Percentiles rank a stretch among this genome's conserved stretches.
phyloP scores from a whole-genome alignment of 2,797 vertebrate species.

The Coregonus suidteri region DNA sequence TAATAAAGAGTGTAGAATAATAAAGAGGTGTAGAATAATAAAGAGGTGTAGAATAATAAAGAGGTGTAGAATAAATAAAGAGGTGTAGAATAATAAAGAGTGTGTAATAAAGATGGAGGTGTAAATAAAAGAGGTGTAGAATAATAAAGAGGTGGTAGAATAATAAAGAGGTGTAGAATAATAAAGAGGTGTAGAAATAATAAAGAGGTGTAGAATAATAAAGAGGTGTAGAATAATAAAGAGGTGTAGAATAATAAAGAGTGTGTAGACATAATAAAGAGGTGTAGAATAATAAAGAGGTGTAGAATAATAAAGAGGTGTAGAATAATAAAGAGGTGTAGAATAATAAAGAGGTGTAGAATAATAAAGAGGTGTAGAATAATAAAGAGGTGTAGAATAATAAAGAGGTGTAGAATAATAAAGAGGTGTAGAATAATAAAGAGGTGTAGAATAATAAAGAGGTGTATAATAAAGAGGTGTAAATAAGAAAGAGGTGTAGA shows the following conservation, averaged over 20 bases:
- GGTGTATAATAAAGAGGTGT: neutral
- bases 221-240: neutral
- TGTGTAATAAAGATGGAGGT: too few species aligned
- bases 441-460: too few species aligned
- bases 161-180: neutral
- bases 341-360: neutral
- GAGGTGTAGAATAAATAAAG: too few species aligned
- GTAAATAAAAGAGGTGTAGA: neutral
- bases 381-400: neutral
- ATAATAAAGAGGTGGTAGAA: neutral
- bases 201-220: too few species aligned
- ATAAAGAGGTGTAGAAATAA: neutral
- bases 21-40: too few species aligned
- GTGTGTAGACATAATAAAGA: too few species aligned
- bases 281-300: neutral
- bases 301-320: neutral
- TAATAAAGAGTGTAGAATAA: too few species aligned
- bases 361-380: neutral
- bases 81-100: too few species aligned
- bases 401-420: too few species aligned
- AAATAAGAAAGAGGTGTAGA: neutral
- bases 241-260: neutral
- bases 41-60: too few species aligned
- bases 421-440: neutral
- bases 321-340: too few species aligned